Evolutionary conservation across 2,797 vertebrate species (phyloP), one percentile per base, ranked within the genome.

Genomic region (Gymnoscopelus braueri): DNA sequence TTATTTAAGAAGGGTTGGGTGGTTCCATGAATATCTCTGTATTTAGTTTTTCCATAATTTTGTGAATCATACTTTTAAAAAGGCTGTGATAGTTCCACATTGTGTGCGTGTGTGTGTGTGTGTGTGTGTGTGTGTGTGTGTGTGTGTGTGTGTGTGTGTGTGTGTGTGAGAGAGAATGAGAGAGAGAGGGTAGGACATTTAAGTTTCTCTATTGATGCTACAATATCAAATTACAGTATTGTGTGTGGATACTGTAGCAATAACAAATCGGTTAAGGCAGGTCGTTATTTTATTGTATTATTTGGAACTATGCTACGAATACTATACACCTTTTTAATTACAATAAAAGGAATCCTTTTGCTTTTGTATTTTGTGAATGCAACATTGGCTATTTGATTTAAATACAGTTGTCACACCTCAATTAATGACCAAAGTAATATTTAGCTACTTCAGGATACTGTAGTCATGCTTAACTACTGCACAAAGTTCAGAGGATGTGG

Each of bases 61-160:
- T 63, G 54, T 69, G 12, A 15, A 60, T 35, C 29, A 56, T 67
- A 67, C 64, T 79, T 70, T 58, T 5, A 56, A 49, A 70, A 60
- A 55, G 44, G 68, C 60, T 54, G 15, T 7, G 12, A 39, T 78
- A 74, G 64, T 79, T 80, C 78, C 60, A 56, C 61, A 58, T 58
- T 19, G 61, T 71, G 26, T 29, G 23, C 62, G 29, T 11, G 26
- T 2, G 39, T 44, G 39, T 9, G 8, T 44, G 39, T 10, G 5
- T 44, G 39, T 10, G 39, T 44, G 39, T 10, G 39, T 44, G 39
- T 10, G 39, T 39, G 39, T 9, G 39, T n/a, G n/a, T n/a, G n/a
- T n/a, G n/a, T n/a, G n/a, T n/a, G n/a, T n/a, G n/a, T n/a, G n/a
- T n/a, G n/a, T n/a, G n/a, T n/a, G n/a, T 9, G 39, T 44, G 39